phyloP scores from a whole-genome alignment of 1,140 invertebrate genomes.

The Drosophila melanica region DNA sequence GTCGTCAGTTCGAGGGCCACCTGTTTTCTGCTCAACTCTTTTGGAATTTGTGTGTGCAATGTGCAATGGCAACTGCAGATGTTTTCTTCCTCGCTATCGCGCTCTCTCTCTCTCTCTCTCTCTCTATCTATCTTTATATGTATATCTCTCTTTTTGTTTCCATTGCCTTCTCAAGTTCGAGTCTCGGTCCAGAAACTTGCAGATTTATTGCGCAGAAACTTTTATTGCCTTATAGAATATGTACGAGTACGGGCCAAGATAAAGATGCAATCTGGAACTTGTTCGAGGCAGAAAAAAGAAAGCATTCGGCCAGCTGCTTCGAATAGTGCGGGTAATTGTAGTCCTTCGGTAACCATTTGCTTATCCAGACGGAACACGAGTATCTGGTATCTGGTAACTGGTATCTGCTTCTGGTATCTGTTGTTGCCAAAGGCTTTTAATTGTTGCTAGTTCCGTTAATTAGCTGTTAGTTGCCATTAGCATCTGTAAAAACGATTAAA shows the following conservation, averaged over 20 bases:
- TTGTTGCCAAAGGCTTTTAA: conserved; percentile 21
- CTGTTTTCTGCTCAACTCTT: conserved; percentile 68
- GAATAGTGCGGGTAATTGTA: conserved; percentile 32
- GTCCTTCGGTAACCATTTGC: conserved; percentile 23
- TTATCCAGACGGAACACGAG: conserved; percentile 37
- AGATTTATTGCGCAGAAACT: conserved; percentile 81
- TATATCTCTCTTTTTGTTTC: not conserved
- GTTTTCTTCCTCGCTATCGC: conserved; percentile 34
- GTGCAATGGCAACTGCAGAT: conserved; percentile 69
- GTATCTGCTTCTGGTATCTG: conserved; percentile 2
- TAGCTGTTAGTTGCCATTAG: conserved; percentile 27
- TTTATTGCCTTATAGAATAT: conserved; percentile 80
- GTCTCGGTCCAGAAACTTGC: conserved; percentile 78
- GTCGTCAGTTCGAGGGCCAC: conserved; percentile 48
- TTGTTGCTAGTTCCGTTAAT: conserved; percentile 17
- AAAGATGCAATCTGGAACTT: conserved; percentile 79
- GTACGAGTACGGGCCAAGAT: conserved; percentile 59
- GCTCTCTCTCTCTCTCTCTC: conserved; percentile 1
- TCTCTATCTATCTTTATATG: conserved; percentile 7
- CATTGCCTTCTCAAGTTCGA: conserved; percentile 20
- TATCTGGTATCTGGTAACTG: conserved; percentile 17
- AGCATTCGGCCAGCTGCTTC: conserved; percentile 56
- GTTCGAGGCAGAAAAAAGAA: conserved; percentile 36
- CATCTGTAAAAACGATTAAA: conserved; percentile 8
- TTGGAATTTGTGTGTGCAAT: conserved; percentile 55